Evolutionary conservation across 2,113 vertebrate species (phyloP).

Genomic region (Sylvietta virens): DNA sequence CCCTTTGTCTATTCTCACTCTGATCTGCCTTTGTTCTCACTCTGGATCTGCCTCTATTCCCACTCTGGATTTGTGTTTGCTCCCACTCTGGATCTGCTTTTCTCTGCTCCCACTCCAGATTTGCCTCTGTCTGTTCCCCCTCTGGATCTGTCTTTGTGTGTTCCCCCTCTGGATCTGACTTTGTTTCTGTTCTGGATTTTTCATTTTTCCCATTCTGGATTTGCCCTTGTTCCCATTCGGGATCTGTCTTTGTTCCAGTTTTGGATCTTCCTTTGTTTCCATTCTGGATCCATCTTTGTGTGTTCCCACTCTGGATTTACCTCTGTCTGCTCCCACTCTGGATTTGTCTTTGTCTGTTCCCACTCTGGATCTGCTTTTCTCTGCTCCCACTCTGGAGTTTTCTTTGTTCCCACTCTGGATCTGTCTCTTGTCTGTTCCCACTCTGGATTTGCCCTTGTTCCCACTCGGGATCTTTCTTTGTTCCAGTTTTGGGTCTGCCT

Average conservation of each 20-base stretch:
- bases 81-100: neutral
- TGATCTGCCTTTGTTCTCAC: neutral
- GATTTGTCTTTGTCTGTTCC: neutral
- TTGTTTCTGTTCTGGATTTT: neutral
- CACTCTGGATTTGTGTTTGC: accelerated
- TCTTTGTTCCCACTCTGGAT: neutral
- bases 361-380: too few relatives aligned
- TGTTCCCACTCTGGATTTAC: neutral
- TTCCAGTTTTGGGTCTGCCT: too few relatives aligned
- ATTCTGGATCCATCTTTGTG: neutral
- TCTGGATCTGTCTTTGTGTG: neutral
- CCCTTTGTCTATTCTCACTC: neutral
- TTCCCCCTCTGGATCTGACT: neutral
- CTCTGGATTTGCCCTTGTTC: neutral
- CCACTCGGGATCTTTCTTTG: neutral
- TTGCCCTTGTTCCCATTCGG: neutral
- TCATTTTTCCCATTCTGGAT: neutral
- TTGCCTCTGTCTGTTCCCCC: too few relatives aligned
- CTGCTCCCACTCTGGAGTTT: neutral
- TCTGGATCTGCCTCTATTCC: neutral
- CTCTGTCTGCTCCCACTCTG: neutral
- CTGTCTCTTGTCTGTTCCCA: neutral
- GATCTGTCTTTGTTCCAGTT: neutral
- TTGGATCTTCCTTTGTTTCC: too few relatives aligned
- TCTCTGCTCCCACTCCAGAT: neutral